These are phyloP conservation scores for Pissodes strobi DNA, from an alignment of 1,140 invertebrate genomes.

Conservation along the genomic window DNA sequence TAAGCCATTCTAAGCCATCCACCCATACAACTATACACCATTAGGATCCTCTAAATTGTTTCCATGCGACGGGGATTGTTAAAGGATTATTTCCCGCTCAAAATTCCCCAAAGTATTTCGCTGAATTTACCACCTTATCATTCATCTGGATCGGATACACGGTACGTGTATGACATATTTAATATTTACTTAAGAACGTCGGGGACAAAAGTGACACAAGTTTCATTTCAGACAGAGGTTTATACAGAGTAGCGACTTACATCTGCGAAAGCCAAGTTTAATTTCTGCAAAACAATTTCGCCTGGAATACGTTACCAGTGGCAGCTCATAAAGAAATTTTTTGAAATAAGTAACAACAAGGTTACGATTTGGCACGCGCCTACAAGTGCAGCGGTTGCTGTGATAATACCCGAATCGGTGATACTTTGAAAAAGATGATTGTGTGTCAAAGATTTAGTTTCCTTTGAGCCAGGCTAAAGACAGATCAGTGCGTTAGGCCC, in stretches of 20 bases:
- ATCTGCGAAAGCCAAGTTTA: conserved; percentile 38
- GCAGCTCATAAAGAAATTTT: too few species aligned
- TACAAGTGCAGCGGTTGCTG: too few species aligned
- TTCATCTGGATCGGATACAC: conserved; percentile 33
- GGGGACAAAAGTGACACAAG: conserved; percentile 46
- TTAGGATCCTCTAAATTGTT: conserved; percentile 25
- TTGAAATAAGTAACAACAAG: too few species aligned
- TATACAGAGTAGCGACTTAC: conserved; percentile 38
- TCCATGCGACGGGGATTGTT: conserved; percentile 23
- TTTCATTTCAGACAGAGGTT: conserved; percentile 44
- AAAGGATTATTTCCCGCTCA: conserved; percentile 29
- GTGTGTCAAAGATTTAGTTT: too few species aligned
- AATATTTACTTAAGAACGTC: conserved; percentile 40
- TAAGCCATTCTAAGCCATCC: conserved; percentile 7
- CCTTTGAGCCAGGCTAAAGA: too few species aligned
- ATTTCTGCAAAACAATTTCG: conserved; percentile 42
- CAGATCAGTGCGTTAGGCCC: too few species aligned
- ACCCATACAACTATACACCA: neutral
- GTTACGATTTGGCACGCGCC: too few species aligned
- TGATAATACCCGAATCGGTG: too few species aligned
- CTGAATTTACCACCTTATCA: conserved; percentile 37
- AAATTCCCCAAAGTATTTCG: conserved; percentile 33
- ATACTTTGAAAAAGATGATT: too few species aligned
- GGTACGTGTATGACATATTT: conserved; percentile 36
- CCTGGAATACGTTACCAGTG: conserved; percentile 15